Evolutionary conservation across 2,888 invertebrate species (phyloP), one percentile per base, ranked within the genome.

Genomic region (Hemistola chrysoprasaria): DNA sequence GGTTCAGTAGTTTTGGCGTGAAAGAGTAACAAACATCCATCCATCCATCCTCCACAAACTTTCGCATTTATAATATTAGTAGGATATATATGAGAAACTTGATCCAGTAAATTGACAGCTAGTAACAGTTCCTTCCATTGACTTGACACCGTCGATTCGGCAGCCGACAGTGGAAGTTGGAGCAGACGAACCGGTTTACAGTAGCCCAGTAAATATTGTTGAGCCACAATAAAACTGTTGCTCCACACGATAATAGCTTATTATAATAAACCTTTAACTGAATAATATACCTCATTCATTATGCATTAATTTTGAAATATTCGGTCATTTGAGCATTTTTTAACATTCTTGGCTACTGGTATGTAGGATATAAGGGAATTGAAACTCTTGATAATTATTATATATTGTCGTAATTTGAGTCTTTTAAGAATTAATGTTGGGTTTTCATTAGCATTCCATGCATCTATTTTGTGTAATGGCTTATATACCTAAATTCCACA

Each of bases 101-200:
- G 33, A 31, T 34, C 59, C 58, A 54, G 61, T 49, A 59, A 58
- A 60, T 72, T 57, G 68, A 38, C 33, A 62, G 63, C 70, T 73
- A 71, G 38, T 11, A 21, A n/a, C 71, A 63, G 65, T n/a, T n/a
- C n/a, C n/a, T n/a, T n/a, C n/a, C n/a, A n/a, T n/a, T n/a, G n/a
- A n/a, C n/a, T n/a, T n/a, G n/a, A n/a, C n/a, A 71, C 73, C 65
- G 77, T 71, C 65, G 70, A 69, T 75, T 75, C 68, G 78, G 71
- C 63, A 69, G 3, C 4, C 16, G 16, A 16, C 4, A 2, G 16
- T 16, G 4, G 16, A 16, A 16, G 64, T 67, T 65, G 65, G 65
- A 76, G 78, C 62, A 59, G 77, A 65, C 57, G 57, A 70, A 87
- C 86, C 83, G 83, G 86, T 85, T 75, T 48, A 82, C 86, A 80